Evolutionary conservation across 2,113 vertebrate species (phyloP).

Genomic region (Alethe castanea): DNA sequence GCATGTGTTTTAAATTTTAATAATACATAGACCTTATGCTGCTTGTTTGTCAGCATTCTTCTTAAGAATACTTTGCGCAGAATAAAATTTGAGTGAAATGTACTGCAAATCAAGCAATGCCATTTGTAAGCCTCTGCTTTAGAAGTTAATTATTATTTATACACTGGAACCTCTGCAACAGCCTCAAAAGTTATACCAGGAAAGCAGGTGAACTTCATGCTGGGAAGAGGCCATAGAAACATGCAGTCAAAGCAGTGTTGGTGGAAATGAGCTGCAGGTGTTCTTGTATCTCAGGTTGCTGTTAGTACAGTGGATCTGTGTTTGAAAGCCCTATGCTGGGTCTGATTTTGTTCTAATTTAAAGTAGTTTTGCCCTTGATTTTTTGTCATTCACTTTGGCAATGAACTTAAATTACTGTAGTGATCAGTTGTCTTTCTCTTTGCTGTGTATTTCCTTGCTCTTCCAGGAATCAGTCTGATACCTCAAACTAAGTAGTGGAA

Average conservation of each 20-base stretch:
- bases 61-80: background rate
- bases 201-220: background rate
- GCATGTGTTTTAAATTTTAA: conserved; percentile 64
- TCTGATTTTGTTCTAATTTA: background rate
- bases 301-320: background rate
- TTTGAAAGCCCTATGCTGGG: background rate
- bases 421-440: background rate
- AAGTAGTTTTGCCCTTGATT: background rate
- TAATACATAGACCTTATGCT: conserved; percentile 50
- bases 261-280: background rate
- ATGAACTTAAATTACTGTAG: background rate
- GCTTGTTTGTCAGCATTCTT: conserved; percentile 34
- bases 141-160: conserved; percentile 50
- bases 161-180: background rate
- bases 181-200: background rate
- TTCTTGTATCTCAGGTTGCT: background rate
- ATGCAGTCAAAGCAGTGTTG: background rate
- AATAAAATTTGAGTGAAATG: background rate
- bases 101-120: conserved; percentile 20
- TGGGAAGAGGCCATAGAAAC: background rate
- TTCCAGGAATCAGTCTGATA: background rate
- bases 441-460: background rate
- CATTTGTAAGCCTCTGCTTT: conserved; percentile 10
- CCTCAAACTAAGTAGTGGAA: background rate
- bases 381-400: background rate